These are phyloP conservation scores for Odontothrips loti DNA, from an alignment of 2,888 invertebrate genomes.

Conservation along the genomic window DNA sequence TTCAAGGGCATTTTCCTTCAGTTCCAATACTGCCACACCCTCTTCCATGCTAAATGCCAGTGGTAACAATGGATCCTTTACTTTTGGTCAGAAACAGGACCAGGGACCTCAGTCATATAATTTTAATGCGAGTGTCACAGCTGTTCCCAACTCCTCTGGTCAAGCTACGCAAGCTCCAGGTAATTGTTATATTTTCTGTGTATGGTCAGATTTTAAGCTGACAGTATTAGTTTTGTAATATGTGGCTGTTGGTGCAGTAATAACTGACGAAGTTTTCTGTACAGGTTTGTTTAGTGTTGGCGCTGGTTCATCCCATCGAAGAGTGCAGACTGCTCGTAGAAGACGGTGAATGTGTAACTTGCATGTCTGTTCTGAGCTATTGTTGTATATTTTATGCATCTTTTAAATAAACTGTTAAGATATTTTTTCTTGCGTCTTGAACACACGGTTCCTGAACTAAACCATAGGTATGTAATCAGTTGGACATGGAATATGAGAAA, in stretches of 20 bases:
- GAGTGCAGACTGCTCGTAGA: neutral
- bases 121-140: neutral
- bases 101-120: neutral
- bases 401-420: neutral
- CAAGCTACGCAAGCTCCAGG: constrained; percentile 4
- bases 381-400: constrained; percentile 14
- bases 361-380: neutral
- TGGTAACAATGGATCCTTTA: neutral
- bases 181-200: neutral
- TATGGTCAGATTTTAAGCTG: neutral
- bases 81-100: constrained; percentile 7
- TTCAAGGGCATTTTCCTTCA: neutral
- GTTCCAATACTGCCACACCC: neutral
- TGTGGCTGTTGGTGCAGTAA: too few species aligned
- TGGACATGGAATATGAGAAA: neutral
- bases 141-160: neutral
- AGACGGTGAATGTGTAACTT: neutral
- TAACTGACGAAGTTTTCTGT: too few species aligned
- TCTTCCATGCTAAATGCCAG: too few species aligned
- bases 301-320: neutral
- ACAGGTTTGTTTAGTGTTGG: constrained; percentile 13
- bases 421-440: neutral
- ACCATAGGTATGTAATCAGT: neutral
- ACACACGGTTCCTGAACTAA: too few species aligned
- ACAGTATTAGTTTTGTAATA: neutral